Conservation (phyloP, 1,140 invertebrate species). For the Dendrolimus punctatus region DNA sequence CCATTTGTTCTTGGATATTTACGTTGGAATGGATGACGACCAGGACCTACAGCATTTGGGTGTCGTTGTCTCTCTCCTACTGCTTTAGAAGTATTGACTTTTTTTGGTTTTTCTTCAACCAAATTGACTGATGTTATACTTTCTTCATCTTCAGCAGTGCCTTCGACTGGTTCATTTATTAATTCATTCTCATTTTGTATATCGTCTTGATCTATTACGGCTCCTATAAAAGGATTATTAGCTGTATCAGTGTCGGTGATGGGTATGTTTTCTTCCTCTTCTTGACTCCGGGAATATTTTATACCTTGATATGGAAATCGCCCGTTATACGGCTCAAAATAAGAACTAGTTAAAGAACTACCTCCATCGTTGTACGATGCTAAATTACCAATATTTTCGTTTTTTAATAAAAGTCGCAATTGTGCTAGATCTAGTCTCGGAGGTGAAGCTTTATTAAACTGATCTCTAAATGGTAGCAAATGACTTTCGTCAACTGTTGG, state of each 20-base stretch:
- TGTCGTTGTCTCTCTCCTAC: slow-evolving; percentile 34
- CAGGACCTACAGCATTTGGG: slow-evolving; percentile 35
- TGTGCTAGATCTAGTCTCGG: slow-evolving; percentile 59
- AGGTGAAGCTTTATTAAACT: slow-evolving; percentile 41
- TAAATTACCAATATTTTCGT: slow-evolving; percentile 37
- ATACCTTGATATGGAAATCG: slow-evolving; percentile 49
- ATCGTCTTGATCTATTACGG: slow-evolving; percentile 60
- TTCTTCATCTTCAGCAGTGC: slow-evolving; percentile 33
- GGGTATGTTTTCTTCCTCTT: slow-evolving; percentile 49
- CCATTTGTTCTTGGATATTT: slow-evolving; percentile 47
- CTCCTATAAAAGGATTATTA: slow-evolving; percentile 60
- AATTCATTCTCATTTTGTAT: slow-evolving; percentile 31
- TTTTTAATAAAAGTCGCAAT: slow-evolving; percentile 52
- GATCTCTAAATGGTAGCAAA: slow-evolving; percentile 39
- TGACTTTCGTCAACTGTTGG: slow-evolving; percentile 43
- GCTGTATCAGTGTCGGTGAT: slow-evolving; percentile 58
- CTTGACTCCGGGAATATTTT: slow-evolving; percentile 64
- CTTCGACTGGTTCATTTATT: slow-evolving; percentile 20
- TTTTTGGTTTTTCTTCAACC: slow-evolving; percentile 37
- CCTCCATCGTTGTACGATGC: slow-evolving; percentile 29
- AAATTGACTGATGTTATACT: slow-evolving; percentile 19
- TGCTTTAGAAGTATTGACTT: slow-evolving; percentile 22
- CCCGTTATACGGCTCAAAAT: slow-evolving; percentile 45
- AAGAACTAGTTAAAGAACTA: slow-evolving; percentile 31
- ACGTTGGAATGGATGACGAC: slow-evolving; percentile 38